Base-by-base conservation (phyloP, 2,113 vertebrate species). In the Edolisoma coerulescens region DNA sequence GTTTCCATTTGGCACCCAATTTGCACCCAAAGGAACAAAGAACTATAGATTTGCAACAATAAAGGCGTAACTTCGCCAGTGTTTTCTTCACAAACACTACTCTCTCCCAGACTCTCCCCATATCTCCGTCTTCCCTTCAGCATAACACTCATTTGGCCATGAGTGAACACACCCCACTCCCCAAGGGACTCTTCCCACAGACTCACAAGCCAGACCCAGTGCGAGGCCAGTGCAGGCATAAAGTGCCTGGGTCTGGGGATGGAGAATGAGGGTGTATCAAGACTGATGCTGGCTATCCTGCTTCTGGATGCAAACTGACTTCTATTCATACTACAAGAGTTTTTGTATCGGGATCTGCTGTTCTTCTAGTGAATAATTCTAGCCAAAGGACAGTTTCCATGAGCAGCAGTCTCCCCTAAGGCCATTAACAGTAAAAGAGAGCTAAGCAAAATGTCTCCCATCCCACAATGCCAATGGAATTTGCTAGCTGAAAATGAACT, bases 171-270 rank as follows among this genome's bases (percentile, higher is more conserved):
- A 49, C 5, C 5, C 23, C 22, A 12, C 16, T 93, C 10, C 13
- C 32, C 3, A 3, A 37, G 26, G 5, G 37, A 6, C 19, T 78
- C 13, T 21, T 81, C 52, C 22, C 17, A 11, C 54, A 84, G 18
- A 18, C 19, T 81, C 50, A 37, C 63, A 76, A 50, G 53, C 9
- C 26, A 74, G 56, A 42, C 11, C 19, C 23, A 21, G 13, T 49
- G 23, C 0, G 0, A 70, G 47, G 23, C 35, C 56, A 33, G 11
- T 3, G 39, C 22, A n/a, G 70, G 3, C 4, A 14, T 4, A 17
- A 79, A 57, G 19, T 15, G 9, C 41, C 57, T 57, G 37, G 33
- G 5, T 19, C 59, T 92, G 30, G 13, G 15, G 4, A 6, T 37
- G 11, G 10, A 32, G 13, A 64, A 19, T 10, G 35, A 47, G 27